Evolutionary conservation across 2,113 vertebrate genomes (phyloP), one percentile per base, ranked within the genome.

Genomic region (Chloebia gouldiae): DNA sequence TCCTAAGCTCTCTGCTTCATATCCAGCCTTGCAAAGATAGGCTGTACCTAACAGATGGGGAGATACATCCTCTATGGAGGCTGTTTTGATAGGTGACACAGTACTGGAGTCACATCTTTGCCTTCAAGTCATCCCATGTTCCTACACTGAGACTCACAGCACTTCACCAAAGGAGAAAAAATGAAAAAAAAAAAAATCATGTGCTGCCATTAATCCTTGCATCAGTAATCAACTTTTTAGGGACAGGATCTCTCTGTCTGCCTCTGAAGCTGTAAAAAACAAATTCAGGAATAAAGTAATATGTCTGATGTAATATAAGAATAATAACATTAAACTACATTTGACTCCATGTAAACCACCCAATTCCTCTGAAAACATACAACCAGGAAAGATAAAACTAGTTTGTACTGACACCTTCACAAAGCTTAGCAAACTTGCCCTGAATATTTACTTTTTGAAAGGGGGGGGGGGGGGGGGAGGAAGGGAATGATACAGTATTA

Each of bases 381-480:
- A 88, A 28, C 3, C 18, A 76, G 24, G 5, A 91, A 70, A 16
- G 23, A 71, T 21, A 72, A 86, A 71, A 56, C 6, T 28, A 50
- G 51, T 69, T 60, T 21, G 33, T 69, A 19, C 47, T 51, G 57
- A 65, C 3, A 51, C 16, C n/a, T 81, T 80, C 44, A 83, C 20
- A 35, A 83, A 88, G 21, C 27, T 37, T 39, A 92, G 15, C 24
- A 72, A 94, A 86, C 6, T 51, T 47, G 18, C 21, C 40, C 10
- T n/a, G 19, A 54, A 33, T 80, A n/a, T 91, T 79, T 50, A 56
- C 33, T 10, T 83, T 94, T 76, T 10, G 14, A 88, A 85, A 45
- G 3, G 0, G 33, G 14, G 33, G 27, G 14, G 2, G 30, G 33
- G 11, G 27, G 27, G 11, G 2, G 30, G 7, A 30, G 20, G 1